Conservation (phyloP, 2,888 invertebrate genomes). For the Dicycla oo region DNA sequence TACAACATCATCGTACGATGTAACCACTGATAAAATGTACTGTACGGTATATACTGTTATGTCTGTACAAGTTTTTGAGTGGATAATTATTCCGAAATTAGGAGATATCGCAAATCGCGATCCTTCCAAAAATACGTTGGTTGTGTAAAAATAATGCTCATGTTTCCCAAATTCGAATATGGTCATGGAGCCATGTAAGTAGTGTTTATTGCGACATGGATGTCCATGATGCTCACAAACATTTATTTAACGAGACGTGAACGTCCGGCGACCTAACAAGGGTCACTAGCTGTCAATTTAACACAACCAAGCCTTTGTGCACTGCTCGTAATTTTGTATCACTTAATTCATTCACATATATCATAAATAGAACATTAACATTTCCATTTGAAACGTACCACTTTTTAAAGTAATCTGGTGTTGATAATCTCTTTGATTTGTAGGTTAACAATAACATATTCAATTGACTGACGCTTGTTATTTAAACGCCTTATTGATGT, state of each 20-base stretch:
- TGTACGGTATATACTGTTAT: not conserved
- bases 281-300: constrained; percentile 76
- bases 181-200: constrained; percentile 54
- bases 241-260: constrained; percentile 73
- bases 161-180: constrained; percentile 62
- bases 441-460: constrained; percentile 44
- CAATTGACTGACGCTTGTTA: constrained; percentile 65
- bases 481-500: constrained; percentile 69
- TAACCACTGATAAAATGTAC: constrained; percentile 11
- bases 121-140: constrained; percentile 59
- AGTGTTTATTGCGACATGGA: constrained; percentile 67
- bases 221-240: constrained; percentile 67
- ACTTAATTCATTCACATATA: constrained; percentile 53
- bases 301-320: constrained; percentile 71
- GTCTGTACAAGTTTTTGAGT: constrained; percentile 25
- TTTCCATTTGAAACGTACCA: constrained; percentile 9
- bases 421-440: constrained; percentile 19
- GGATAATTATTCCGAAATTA: constrained; percentile 42
- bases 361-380: constrained; percentile 36
- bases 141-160: constrained; percentile 62
- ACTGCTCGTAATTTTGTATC: constrained; percentile 64
- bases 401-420: constrained; percentile 24
- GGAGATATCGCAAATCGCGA: constrained; percentile 50
- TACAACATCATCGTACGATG: constrained; percentile 1
- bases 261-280: constrained; percentile 75